A percentile compares a stretch with the other conserved stretches of the same genome.
phyloP scores from a whole-genome alignment of 2,797 vertebrate genomes.

The Spheniscus humboldti region DNA sequence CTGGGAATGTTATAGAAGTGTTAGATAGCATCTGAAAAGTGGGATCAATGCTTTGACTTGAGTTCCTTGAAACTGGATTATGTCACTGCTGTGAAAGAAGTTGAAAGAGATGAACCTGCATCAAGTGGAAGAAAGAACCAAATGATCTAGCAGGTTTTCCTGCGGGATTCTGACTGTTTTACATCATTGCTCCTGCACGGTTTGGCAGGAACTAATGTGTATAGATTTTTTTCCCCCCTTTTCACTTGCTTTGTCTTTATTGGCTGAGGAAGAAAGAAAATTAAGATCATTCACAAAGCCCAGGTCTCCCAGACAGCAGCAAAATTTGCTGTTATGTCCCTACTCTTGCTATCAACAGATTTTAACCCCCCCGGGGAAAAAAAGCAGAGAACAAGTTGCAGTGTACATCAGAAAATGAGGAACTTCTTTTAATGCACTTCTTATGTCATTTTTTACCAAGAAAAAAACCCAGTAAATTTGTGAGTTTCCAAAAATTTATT shows the following conservation, averaged over 20 bases:
- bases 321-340: neutral
- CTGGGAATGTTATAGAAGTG: neutral
- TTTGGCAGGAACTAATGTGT: neutral
- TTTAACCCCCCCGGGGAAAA: neutral
- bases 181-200: neutral
- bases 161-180: neutral
- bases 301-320: neutral
- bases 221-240: neutral
- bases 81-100: neutral
- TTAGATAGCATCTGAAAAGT: neutral
- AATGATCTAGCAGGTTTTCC: neutral
- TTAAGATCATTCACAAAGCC: neutral
- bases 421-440: neutral
- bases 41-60: neutral
- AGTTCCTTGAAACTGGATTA: neutral
- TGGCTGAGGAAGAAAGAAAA: neutral
- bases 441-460: neutral
- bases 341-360: neutral
- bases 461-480: neutral
- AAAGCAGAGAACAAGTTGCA: neutral
- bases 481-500: conserved; percentile 19
- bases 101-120: neutral
- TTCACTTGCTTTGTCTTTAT: neutral
- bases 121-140: neutral
- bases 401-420: neutral